phyloP scores from a whole-genome alignment of 2,888 invertebrate genomes.

The Phyto melanocephala region DNA sequence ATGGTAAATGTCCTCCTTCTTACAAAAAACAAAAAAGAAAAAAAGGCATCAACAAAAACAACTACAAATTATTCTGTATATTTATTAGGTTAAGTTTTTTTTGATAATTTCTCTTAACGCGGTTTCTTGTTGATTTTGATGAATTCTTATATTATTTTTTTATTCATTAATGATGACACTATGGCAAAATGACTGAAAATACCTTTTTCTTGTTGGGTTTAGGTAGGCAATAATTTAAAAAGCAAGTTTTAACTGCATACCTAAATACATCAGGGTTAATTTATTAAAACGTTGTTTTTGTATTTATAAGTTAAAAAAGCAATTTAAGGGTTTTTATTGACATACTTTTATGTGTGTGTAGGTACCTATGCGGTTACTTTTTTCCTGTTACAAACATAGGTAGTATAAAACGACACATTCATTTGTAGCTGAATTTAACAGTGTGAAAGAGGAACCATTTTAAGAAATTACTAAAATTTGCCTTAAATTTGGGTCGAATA shows the following conservation, averaged over 20 bases:
- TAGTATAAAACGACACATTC: no score
- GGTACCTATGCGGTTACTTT: no score
- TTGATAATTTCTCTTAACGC: slow-evolving; percentile 53
- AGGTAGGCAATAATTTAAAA: neutral
- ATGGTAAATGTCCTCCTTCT: slow-evolving; percentile 37
- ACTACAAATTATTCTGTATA: slow-evolving; percentile 3
- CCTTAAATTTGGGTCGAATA: no score
- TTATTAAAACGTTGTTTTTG: slow-evolving; percentile 36
- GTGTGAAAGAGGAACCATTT: no score
- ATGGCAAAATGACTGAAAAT: slow-evolving; percentile 53
- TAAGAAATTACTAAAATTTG: no score
- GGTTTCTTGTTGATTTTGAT: slow-evolving; percentile 51
- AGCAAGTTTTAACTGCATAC: neutral
- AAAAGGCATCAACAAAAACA: neutral
- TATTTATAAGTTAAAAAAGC: neutral
- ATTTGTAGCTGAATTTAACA: no score
- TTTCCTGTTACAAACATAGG: no score
- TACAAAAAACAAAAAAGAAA: no score
- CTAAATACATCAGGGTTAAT: slow-evolving; percentile 18
- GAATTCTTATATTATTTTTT: slow-evolving; percentile 67
- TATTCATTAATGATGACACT: slow-evolving; percentile 52
- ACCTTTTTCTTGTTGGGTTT: slow-evolving; percentile 26
- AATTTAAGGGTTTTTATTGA: slow-evolving; percentile 24
- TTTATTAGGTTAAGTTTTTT: neutral
- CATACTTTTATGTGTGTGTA: slow-evolving; percentile 13